Evolutionary conservation across 2,113 vertebrate genomes (phyloP), one percentile per base, ranked within the genome.

Genomic region (Forbesichthys papilliferus): DNA sequence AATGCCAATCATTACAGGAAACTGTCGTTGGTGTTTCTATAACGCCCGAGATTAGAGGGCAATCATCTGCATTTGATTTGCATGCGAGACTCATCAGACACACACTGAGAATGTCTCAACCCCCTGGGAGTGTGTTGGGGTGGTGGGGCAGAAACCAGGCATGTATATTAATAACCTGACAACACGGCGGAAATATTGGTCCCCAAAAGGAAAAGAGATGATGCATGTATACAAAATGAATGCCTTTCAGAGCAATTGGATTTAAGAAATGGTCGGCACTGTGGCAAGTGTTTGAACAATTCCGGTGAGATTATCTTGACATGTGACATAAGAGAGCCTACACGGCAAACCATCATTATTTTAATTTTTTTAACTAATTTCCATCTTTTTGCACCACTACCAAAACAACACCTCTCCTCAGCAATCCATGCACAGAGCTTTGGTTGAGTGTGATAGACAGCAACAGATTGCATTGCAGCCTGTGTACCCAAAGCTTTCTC

Each of bases 381-480:
- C 64, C 67, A 56, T 33, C 46, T 20, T 34, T 73, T 66, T 82
- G 64, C 65, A 73, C 66, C 56, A 49, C 2, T 4, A 46, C 61
- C 73, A 68, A 61, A 54, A 62, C 77, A 73, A 46, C 47, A 49
- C 56, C 72, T 82, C 66, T 62, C 69, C 14, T 6, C n/a, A 42
- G 42, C 42, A 62, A 16, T 20, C 9, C 46, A n/a, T 62, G 14
- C 55, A 18, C 63, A 70, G 68, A 66, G 74, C 75, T 54, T 57
- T 64, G 56, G 62, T 73, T 87, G 88, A 91, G 80, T 85, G 78
- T 87, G 80, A 86, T 33, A 52, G 87, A 89, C 87, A 84, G 85
- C 81, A 81, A 80, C 81, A 88, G 84, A 88, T 89, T 91, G 86
- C 82, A 59, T 75, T 72, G 79, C 82, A 81, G 82, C 77, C 79